Conservation (phyloP, 2,888 invertebrate species). For the Mayetiola destructor region DNA sequence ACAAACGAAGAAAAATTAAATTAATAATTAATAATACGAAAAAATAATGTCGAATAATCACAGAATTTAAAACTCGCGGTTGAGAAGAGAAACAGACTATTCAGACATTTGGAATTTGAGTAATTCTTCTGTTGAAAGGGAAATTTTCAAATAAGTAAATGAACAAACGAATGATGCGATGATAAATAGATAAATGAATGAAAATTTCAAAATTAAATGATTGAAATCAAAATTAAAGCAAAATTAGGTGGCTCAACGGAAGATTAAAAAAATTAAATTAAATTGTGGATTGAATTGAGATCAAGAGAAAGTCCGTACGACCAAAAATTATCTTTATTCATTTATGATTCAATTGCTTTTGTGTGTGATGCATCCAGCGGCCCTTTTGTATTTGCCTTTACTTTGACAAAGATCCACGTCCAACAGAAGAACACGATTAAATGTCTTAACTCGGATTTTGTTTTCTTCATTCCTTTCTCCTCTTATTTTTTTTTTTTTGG, state of each 20-base stretch:
- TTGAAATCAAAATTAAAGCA: background rate
- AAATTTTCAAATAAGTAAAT: too few species aligned
- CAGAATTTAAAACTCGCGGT: too few species aligned
- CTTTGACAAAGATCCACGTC: background rate
- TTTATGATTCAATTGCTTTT: background rate
- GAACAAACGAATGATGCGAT: too few species aligned
- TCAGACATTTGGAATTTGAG: too few species aligned
- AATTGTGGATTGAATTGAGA: background rate
- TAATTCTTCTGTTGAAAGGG: too few species aligned
- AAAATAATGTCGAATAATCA: too few species aligned
- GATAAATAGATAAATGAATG: too few species aligned
- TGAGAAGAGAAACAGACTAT: too few species aligned
- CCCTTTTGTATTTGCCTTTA: background rate
- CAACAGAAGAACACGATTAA: background rate
- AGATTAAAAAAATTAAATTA: too few species aligned
- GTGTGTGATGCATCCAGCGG: background rate
- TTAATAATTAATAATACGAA: too few species aligned
- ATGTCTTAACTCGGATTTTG: background rate
- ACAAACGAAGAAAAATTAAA: too few species aligned
- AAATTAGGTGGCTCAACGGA: background rate
- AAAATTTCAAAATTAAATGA: too few species aligned
- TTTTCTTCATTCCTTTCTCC: background rate
- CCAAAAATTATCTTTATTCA: slow-evolving; percentile 5
- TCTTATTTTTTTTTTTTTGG: background rate
- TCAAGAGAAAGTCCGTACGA: slow-evolving; percentile 1